phyloP scores from a whole-genome alignment of 1,140 invertebrate species.

The Himalopsyche phryganea region DNA sequence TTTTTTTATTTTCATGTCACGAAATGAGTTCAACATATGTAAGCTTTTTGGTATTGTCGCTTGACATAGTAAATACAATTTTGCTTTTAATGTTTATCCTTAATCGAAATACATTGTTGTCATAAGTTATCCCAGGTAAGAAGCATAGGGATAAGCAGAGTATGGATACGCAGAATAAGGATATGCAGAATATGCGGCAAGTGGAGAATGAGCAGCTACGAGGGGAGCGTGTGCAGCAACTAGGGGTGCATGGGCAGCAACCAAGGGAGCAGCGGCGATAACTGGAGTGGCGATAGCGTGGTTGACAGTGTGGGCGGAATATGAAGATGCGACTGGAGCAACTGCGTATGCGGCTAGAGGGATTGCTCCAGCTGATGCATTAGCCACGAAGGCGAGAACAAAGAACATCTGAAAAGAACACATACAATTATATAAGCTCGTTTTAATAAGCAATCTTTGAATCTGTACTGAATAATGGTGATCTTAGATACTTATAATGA shows the following conservation, averaged over 20 bases:
- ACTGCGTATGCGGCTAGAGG: slow-evolving; percentile 49
- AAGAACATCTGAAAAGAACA: slow-evolving; percentile 41
- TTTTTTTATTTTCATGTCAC: too few species aligned
- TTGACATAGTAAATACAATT: too few species aligned
- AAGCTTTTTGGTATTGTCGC: too few species aligned
- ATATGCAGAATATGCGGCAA: slow-evolving; percentile 35
- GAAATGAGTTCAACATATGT: too few species aligned
- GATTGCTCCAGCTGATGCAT: slow-evolving; percentile 47
- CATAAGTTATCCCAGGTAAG: slow-evolving; percentile 12
- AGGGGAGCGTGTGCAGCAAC: not conserved
- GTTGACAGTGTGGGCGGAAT: slow-evolving; percentile 61
- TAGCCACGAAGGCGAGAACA: slow-evolving; percentile 45
- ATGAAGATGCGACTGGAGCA: slow-evolving; percentile 59
- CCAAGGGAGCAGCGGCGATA: slow-evolving; percentile 38
- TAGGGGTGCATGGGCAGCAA: slow-evolving; percentile 25
- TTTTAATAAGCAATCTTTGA: too few species aligned
- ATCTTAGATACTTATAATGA: too few species aligned
- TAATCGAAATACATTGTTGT: too few species aligned
- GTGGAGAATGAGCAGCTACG: slow-evolving; percentile 33
- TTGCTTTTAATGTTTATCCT: too few species aligned
- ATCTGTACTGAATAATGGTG: too few species aligned
- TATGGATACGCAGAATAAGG: slow-evolving; percentile 20
- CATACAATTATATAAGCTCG: too few species aligned
- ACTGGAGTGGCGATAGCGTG: slow-evolving; percentile 58
- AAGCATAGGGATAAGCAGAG: not conserved